Evolutionary conservation across 1,140 invertebrate genomes (phyloP), one percentile per base, ranked within the genome.

Genomic region (Zaprionus taronus): DNA sequence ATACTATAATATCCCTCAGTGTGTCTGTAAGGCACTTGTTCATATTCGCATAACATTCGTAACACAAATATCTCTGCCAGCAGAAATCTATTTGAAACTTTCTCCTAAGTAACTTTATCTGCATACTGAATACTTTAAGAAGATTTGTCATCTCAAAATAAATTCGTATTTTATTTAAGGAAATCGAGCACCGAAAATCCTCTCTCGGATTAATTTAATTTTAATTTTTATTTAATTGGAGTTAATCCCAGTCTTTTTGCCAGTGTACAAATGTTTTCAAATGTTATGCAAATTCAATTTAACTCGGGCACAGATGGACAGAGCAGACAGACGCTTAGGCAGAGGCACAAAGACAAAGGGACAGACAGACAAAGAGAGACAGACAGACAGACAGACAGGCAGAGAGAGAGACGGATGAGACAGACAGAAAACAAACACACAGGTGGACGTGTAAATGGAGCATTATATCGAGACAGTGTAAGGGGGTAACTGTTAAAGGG

Each of bases 241-340:
- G 47, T 24, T 51, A 22, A 51, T 20, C 47, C 20, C 47, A 51
- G 47, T 22, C 47, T 51, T 51, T 51, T 14, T 22, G 17, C 47
- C 11, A 51, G 47, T 51, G 20, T 74, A 49, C 26, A 62, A 68
- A 49, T 58, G 31, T 34, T 41, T 44, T 53, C 49, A 58, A 57
- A 66, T 71, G 64, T 55, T 68, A 75, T 75, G 76, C 63, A 81
- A 78, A 79, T 81, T 75, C 28, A 71, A 81, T 71, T 75, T 41
- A 75, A 70, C 34, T 65, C 56, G 44, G 28, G 26, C 20, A 51
- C 31, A 22, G 24, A 60, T 44, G 66, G 17, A 57, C 22, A 44
- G 14, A 36, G 9, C 31, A 34, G 41, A 47, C n/a, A 17, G 34
- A 57, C n/a, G 3, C 3, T 34, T 9, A 47, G 26, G 67, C 70